Evolutionary conservation across 2,113 vertebrate species (phyloP).

Genomic region (Prinia subflava): DNA sequence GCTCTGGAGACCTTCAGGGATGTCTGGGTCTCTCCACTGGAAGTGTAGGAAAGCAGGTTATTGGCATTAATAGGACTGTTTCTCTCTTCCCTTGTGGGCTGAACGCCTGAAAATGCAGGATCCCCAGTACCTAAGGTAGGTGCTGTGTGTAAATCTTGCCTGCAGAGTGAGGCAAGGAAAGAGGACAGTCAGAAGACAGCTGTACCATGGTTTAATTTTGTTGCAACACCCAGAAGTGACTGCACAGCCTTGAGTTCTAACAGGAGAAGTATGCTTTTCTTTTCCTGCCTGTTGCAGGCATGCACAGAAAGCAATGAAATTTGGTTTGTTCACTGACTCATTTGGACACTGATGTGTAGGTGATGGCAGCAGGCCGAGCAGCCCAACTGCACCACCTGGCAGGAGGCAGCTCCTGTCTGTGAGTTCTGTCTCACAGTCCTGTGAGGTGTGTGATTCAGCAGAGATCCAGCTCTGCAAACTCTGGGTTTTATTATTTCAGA

Average conservation of each 20-base stretch:
- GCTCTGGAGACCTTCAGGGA: neutral
- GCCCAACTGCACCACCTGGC: neutral
- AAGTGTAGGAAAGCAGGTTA: neutral
- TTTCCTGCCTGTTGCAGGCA: neutral
- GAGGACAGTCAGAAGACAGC: neutral
- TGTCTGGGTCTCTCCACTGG: neutral
- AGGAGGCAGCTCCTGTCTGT: neutral
- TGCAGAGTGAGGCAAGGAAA: neutral
- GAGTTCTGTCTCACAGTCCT: neutral
- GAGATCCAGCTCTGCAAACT: neutral
- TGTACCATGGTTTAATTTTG: neutral
- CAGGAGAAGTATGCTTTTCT: neutral
- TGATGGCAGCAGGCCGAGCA: neutral
- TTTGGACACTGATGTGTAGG: neutral
- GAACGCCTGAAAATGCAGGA: neutral
- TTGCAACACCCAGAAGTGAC: rapidly evolving
- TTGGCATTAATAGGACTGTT: neutral
- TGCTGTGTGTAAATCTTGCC: neutral
- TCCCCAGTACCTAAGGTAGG: neutral
- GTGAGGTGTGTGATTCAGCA: neutral
- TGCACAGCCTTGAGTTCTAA: neutral
- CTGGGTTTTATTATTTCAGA: neutral
- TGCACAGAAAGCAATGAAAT: neutral
- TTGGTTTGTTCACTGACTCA: neutral
- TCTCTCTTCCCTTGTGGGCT: neutral